These are phyloP conservation scores for Hephaestus fuliginosus DNA, from an alignment of 2,797 vertebrate species.

Conservation along the genomic window DNA sequence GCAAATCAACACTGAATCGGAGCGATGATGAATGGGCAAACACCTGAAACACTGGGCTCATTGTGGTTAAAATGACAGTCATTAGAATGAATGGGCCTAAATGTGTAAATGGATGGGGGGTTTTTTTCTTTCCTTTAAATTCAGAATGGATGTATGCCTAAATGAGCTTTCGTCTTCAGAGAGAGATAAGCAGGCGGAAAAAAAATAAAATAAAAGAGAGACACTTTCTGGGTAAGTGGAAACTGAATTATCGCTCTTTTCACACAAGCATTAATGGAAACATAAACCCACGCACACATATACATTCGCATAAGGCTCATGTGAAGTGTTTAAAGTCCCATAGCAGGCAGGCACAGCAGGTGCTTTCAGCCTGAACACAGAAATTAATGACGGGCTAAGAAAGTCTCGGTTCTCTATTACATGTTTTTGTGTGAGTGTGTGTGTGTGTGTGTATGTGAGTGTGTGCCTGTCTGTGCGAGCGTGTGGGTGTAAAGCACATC, in stretches of 20 bases:
- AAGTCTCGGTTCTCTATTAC: slow-evolving; percentile 74
- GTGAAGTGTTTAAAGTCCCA: slow-evolving; percentile 74
- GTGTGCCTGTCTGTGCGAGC: slow-evolving; percentile 5
- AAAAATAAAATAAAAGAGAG: background rate
- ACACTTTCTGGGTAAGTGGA: slow-evolving; percentile 57
- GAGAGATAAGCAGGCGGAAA: background rate
- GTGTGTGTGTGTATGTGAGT: slow-evolving; percentile 21
- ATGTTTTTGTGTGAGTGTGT: slow-evolving; percentile 40
- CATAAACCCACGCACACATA: slow-evolving; percentile 61
- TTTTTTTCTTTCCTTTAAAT: slow-evolving; percentile 34
- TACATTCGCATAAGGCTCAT: slow-evolving; percentile 56
- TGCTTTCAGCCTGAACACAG: slow-evolving; percentile 73
- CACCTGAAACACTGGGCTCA: slow-evolving; percentile 80
- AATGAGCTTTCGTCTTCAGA: slow-evolving; percentile 61
- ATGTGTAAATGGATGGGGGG: slow-evolving; percentile 64
- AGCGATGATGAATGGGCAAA: slow-evolving; percentile 76
- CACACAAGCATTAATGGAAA: slow-evolving; percentile 64
- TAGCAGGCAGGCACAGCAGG: slow-evolving; percentile 72
- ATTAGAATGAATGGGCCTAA: slow-evolving; percentile 68
- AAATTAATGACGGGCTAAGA: slow-evolving; percentile 78
- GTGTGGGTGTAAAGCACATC: slow-evolving; percentile 51
- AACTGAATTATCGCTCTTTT: slow-evolving; percentile 70
- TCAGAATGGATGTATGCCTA: slow-evolving; percentile 66
- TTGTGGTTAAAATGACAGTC: slow-evolving; percentile 78
- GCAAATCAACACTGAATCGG: slow-evolving; percentile 74